Base-by-base conservation (phyloP, 2,888 invertebrate genomes). In the Branchipolynoe longqiensis region DNA sequence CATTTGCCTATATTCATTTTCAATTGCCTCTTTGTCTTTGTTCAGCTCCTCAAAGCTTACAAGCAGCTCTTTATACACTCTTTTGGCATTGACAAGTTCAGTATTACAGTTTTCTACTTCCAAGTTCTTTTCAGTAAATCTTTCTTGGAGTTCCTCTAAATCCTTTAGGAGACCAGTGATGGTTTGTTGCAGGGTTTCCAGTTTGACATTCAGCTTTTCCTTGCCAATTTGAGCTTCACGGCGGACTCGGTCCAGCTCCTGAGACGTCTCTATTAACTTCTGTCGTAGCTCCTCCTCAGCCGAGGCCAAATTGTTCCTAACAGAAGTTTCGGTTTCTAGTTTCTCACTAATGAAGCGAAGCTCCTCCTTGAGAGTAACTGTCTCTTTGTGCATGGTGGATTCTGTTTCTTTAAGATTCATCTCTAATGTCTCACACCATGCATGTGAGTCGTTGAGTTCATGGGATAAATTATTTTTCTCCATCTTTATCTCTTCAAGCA, bases 401-500 rank as follows among this genome's bases (percentile, higher is more conserved):
- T 84, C 84, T 25, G 62, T 48, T 40, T 84, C 84, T 48, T 84
- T 84, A n/a, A 84, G 64, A n/a, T 69, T 84, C 69, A 48, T 84
- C 54, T 84, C 84, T 25, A 84, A 62, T 28, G 62, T 48, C 73
- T 84, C 84, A 73, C 84, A 84, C 84, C 84, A 84, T 28, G 84
- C 84, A 31, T 73, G 84, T 40, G 84, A 84, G 54, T 84, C 84
- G 31, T 54, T 64, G 69, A 84, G 73, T 33, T 84, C 84, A 28
- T 84, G 40, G 22, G 22, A 18, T 28, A 84, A 28, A 28, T 38
- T 88, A 86, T 40, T 38, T 74, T 83, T 86, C 87, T 14, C 86
- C 48, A 31, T 84, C 83, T 83, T 88, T 86, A 54, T 85, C 84
- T 56, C 85, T 33, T 88, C 83, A 18, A 88, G 25, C 81, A 87